Base-by-base conservation (phyloP, 1,140 invertebrate genomes). In the Drosophila sp. region DNA sequence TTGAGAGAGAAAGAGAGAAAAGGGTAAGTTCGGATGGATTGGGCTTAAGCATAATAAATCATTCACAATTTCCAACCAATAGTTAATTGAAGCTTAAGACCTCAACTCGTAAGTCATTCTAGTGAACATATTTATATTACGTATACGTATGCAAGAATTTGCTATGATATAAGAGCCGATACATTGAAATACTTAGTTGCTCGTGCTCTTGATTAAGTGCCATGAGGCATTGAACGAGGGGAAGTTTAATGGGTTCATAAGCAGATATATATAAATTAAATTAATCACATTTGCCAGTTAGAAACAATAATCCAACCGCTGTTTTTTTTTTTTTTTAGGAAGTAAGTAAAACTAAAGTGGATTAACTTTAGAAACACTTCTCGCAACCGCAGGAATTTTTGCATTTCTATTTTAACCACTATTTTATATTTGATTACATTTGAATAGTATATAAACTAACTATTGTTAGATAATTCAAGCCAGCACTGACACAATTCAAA, bases 11-110 rank as follows among this genome's bases (percentile, higher is more conserved):
- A n/a, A 50, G 5, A 5, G 6, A 47, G 47, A 81, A 86, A 86
- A 87, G 83, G 83, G 83, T 86, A 80, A 79, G 67, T 71, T 83
- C 10, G 65, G 76, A 55, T 67, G 65, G 76, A 55, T 67, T 33
- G 35, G 50, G 54, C 50, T 50, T 56, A 69, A 40, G 60, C 63
- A 30, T 44, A 11, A 38, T 23, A 69, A 58, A 86, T 86, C 83
- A 86, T 86, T 86, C 73, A 87, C 67, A 35, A 17, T 55, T n/a
- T n/a, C 4, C 41, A 44, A 17, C 4, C 3, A 11, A 11, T 23
- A 8, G 4, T 17, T 17, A 17, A 17, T 17, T 17, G 17, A 17
- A 0, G 17, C 17, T 17, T 17, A 17, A 17, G 17, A 17, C 17
- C 17, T 17, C 17, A 17, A 17, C 17, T 17, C 17, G 17, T 17